Evolutionary conservation across 2,888 invertebrate genomes (phyloP), one percentile per base, ranked within the genome.

Genomic region (Arge pagana): DNA sequence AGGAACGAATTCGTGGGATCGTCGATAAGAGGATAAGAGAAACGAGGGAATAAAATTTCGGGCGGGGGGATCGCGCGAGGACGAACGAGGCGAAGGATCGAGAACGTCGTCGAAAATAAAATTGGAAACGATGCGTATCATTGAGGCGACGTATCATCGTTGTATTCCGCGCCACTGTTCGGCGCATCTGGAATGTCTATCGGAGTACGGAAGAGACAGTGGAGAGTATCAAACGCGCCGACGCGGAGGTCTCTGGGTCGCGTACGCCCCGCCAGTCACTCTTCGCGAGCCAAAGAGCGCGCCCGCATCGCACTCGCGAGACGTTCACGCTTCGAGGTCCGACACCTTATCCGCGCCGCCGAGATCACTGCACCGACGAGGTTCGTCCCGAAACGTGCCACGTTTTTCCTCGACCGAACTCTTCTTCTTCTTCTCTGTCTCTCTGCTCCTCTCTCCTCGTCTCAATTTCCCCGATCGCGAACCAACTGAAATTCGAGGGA

Each of bases 251-350:
- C 65, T 66, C 62, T 61, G 61, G 67, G 67, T 65, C 63, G 63
- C 56, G 53, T 42, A 45, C 62, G 64, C 60, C 63, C 68, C 61
- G 68, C 58, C 70, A 70, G 70, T 70, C 70, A 70, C 68, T 66
- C 68, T 70, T 68, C 70, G 70, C 70, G 68, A 69, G 63, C 58
- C 70, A 67, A 58, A 63, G 70, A 66, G 67, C 64, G 65, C 68
- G 68, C 63, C 23, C 33, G 33, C 45, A 45, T 18, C 35, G 45
- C 30, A 33, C 21, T 45, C 31, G 33, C 45, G 33, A 45, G n/a
- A 45, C 45, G 45, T 35, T 33, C 45, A 26, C n/a, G n/a, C 8
- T 26, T 42, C 42, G 42, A 42, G 30, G 42, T 42, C 42, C 42
- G 42, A 42, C 42, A 31, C 30, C 11, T 42, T 26, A 10, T 10